phyloP scores from a whole-genome alignment of 2,797 vertebrate genomes.

The Eidolon dupreanum region DNA sequence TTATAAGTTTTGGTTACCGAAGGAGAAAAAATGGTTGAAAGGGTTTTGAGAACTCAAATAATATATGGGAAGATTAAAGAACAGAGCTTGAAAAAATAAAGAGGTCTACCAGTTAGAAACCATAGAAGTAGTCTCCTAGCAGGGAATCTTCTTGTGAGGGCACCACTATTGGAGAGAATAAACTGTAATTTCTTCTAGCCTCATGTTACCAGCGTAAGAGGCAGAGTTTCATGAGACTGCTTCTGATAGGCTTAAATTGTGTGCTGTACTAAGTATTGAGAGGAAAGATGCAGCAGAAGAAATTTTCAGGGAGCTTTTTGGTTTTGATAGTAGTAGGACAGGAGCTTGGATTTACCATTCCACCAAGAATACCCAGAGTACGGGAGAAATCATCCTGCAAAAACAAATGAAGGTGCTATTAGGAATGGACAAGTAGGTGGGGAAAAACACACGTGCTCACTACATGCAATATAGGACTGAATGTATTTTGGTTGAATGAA shows the following conservation, averaged over 20 bases:
- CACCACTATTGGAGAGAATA: neutral
- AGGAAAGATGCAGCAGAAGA: neutral
- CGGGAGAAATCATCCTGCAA: neutral
- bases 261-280: neutral
- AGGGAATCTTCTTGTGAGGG: neutral
- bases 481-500: neutral
- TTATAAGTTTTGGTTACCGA: neutral
- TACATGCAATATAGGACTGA: neutral
- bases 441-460: neutral
- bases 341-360: neutral
- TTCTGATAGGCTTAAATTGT: neutral
- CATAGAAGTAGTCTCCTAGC: neutral
- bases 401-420: neutral
- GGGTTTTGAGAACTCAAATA: neutral
- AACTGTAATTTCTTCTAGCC: neutral
- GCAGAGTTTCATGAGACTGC: neutral
- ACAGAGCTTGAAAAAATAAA: neutral
- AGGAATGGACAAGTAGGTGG: neutral
- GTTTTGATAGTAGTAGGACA: neutral
- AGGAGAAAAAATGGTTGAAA: neutral
- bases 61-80: conserved; percentile 12
- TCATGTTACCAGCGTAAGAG: neutral
- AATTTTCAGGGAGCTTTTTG: neutral
- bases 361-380: neutral
- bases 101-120: neutral